Evolutionary conservation across 2,888 invertebrate species (phyloP).

Genomic region (Leucophenga maculata): DNA sequence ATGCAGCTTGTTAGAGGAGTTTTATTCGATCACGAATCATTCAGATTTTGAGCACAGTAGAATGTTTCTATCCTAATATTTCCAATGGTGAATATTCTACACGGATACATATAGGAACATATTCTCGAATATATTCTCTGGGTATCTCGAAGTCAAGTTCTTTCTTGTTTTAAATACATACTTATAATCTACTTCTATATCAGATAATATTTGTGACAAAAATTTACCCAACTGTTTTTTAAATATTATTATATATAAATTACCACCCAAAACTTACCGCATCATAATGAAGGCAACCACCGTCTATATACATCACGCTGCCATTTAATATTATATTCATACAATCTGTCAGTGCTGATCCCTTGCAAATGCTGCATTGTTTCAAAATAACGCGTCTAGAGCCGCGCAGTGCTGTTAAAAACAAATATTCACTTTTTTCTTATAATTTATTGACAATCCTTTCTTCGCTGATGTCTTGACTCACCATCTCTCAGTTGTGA

Average conservation of each 20-base stretch:
- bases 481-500: conserved; percentile 82
- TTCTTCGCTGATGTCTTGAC: conserved; percentile 22
- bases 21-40: too few relatives aligned
- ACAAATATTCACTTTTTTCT: background rate
- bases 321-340: conserved; percentile 77
- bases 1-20: too few relatives aligned
- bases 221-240: too few relatives aligned
- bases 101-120: too few relatives aligned
- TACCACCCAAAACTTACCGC: conserved; percentile 74
- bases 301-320: conserved; percentile 81
- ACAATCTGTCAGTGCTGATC: conserved; percentile 74
- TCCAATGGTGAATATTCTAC: too few relatives aligned
- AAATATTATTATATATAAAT: background rate
- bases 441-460: background rate
- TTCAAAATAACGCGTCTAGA: conserved; percentile 78
- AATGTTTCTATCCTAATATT: too few relatives aligned
- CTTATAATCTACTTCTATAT: too few relatives aligned
- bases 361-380: conserved; percentile 73
- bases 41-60: too few relatives aligned
- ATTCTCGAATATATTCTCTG: too few relatives aligned
- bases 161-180: too few relatives aligned
- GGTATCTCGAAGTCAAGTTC: too few relatives aligned
- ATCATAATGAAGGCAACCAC: conserved; percentile 84
- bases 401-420: conserved; percentile 78
- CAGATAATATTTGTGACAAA: too few relatives aligned